Percentiles rank a stretch among this genome's conserved stretches.
These are phyloP conservation scores for Uria lomvia DNA, from an alignment of 2,113 vertebrate species.

Conservation along the genomic window DNA sequence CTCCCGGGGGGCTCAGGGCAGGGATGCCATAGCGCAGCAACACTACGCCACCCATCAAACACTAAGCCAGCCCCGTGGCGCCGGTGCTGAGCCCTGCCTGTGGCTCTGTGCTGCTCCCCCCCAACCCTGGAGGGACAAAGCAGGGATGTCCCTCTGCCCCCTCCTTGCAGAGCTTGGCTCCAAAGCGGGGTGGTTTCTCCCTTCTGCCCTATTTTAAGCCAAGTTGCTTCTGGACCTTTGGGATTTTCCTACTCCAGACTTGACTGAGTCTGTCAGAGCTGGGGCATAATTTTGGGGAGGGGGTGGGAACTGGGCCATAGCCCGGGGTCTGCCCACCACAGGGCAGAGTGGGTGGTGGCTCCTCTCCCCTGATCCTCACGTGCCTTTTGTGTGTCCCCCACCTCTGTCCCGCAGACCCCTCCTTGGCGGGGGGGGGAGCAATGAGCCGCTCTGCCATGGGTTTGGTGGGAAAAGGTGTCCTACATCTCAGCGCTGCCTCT, in stretches of 20 bases:
- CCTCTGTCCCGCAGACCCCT: background rate
- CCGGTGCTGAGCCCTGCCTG: background rate
- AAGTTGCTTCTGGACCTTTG: background rate
- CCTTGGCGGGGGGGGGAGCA: background rate
- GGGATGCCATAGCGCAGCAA: background rate
- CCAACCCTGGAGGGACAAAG: background rate
- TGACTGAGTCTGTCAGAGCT: rapidly evolving
- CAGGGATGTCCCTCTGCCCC: background rate
- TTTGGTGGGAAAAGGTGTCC: background rate
- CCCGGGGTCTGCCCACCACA: rapidly evolving
- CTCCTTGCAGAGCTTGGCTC: rapidly evolving
- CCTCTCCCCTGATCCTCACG: background rate
- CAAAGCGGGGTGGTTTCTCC: background rate
- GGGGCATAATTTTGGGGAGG: background rate
- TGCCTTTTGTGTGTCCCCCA: background rate
- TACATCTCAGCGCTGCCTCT: background rate
- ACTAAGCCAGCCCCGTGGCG: background rate
- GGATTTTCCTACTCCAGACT: background rate
- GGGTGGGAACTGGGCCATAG: background rate
- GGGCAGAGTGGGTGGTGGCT: background rate
- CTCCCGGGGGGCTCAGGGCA: rapidly evolving
- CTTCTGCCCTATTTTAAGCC: background rate
- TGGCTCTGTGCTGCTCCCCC: background rate
- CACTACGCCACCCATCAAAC: slow-evolving; percentile 6
- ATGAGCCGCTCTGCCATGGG: rapidly evolving